Conservation (phyloP, 2,113 vertebrate species). For the Acrocephalus kingi region DNA sequence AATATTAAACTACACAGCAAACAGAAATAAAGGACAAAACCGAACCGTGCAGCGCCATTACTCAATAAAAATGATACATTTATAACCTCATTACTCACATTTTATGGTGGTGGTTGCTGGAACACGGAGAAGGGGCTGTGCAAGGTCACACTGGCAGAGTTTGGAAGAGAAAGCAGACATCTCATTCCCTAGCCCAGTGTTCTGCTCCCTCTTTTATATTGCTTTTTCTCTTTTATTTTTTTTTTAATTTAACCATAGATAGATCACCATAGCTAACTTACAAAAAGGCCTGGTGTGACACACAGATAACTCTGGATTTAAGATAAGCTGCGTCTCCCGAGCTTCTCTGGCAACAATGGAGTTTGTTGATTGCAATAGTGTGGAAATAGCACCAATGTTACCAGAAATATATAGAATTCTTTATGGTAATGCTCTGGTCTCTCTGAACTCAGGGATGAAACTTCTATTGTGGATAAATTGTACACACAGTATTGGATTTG, state of each 20-base stretch:
- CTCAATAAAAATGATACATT: conserved; percentile 38
- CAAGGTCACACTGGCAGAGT: conserved; percentile 9
- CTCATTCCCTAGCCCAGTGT: neutral
- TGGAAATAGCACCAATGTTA: neutral
- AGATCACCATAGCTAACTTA: neutral
- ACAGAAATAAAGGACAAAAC: conserved; percentile 16
- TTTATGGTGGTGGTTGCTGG: conserved; percentile 26
- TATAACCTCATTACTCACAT: conserved; percentile 46
- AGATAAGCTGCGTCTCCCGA: neutral
- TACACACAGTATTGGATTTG: neutral
- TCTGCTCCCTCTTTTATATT: neutral
- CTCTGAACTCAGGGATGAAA: neutral
- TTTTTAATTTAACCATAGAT: neutral
- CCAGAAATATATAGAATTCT: neutral
- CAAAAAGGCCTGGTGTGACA: neutral
- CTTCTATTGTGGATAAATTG: neutral
- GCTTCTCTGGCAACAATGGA: neutral
- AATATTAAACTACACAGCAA: conserved; percentile 16
- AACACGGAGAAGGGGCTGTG: neutral
- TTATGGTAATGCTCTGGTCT: neutral
- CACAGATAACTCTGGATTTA: neutral
- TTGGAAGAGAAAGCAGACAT: neutral
- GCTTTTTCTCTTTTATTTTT: neutral
- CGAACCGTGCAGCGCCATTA: neutral
- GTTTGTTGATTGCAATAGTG: neutral